Base-by-base conservation (phyloP, 2,113 vertebrate genomes). In the Tachysurus fulvidraco region DNA sequence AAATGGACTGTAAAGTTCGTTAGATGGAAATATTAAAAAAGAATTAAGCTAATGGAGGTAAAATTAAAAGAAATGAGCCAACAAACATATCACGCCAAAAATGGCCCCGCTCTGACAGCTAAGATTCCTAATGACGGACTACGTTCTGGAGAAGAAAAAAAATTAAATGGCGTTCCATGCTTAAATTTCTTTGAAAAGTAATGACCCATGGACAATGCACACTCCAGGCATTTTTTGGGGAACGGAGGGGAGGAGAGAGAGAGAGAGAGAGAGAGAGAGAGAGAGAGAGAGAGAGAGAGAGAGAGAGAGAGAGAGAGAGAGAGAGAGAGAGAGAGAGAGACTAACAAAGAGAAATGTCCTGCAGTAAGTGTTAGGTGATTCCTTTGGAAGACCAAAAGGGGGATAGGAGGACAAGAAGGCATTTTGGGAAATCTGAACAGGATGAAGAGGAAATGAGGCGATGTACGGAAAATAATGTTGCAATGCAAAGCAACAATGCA, bases 21-120 rank as follows among this genome's bases (percentile, higher is more conserved):
- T 99, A 99, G 98, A 99, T 98, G 97, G 96, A 99, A 99, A 99
- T 99, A 99, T 99, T 99, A 99, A 99, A 99, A 99, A 99, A 99
- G 97, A 99, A 99, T 99, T 98, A 99, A 99, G 97, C 97, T 99
- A 99, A 99, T 99, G 98, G 98, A 99, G 98, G 98, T 99, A 98
- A 99, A 99, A 99, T 99, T 99, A 99, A 99, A 99, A 99, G 98
- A 99, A 99, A 99, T 99, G 98, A 99, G 98, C 97, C 98, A 99
- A 99, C 98, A 99, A 99, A 99, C 98, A 99, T 97, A 97, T 97
- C 96, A 97, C 96, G 97, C 97, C 97, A 97, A 98, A 99, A 99
- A 99, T 96, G 98, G 98, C 96, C 97, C 96, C 93, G 95, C 95
- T 95, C 93, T 98, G 98, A 99, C 98, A 99, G 97, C 98, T 96